These are phyloP conservation scores for Dromococcyx pavoninus DNA, from an alignment of 2,797 vertebrate genomes.

Conservation along the genomic window DNA sequence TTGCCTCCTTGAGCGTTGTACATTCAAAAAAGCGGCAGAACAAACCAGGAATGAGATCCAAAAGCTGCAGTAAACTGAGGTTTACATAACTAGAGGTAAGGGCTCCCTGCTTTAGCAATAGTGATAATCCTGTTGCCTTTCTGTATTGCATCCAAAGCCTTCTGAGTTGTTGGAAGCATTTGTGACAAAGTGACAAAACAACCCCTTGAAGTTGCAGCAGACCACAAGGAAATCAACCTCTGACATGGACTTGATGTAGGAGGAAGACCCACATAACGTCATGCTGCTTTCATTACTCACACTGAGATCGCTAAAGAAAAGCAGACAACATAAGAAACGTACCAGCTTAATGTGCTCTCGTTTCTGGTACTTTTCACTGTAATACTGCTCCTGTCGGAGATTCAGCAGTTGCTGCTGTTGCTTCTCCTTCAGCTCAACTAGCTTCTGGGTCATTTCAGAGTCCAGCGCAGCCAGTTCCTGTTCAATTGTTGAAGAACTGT, in stretches of 20 bases:
- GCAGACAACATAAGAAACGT: neutral
- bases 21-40: neutral
- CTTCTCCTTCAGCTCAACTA: constrained; percentile 90
- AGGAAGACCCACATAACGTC: neutral
- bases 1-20: neutral
- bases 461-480: constrained; percentile 90
- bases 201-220: neutral
- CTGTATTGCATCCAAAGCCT: neutral
- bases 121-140: neutral
- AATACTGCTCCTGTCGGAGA: constrained; percentile 96
- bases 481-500: constrained; percentile 84
- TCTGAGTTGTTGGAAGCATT: neutral
- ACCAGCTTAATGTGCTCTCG: constrained; percentile 96
- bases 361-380: constrained; percentile 97
- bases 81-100: neutral
- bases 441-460: constrained; percentile 85
- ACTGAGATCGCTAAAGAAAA: neutral
- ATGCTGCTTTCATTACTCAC: neutral
- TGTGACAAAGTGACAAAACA: neutral
- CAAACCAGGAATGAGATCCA: neutral
- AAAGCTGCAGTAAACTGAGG: neutral
- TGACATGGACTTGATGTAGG: neutral
- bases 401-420: constrained; percentile 94
- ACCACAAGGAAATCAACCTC: neutral
- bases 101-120: neutral